Conservation (phyloP, 2,797 vertebrate species). For the Cetoscarus ocellatus region DNA sequence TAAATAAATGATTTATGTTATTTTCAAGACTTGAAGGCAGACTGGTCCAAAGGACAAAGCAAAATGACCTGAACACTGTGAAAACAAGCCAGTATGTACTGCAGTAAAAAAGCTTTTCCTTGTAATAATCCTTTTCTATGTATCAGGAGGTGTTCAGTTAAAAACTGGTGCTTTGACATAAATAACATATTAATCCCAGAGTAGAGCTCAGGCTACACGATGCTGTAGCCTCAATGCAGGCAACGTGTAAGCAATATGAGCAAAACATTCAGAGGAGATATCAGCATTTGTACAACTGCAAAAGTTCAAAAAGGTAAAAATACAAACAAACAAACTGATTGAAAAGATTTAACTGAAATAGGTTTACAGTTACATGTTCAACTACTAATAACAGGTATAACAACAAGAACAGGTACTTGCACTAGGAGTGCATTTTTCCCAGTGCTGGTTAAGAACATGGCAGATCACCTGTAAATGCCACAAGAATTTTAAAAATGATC, state of each 20-base stretch:
- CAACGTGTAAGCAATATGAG: slow-evolving; percentile 87
- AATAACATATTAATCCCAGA: slow-evolving; percentile 92
- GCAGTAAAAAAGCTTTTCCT: slow-evolving; percentile 80
- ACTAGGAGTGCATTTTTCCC: background rate
- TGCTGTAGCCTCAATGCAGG: slow-evolving; percentile 92
- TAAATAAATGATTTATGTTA: slow-evolving; percentile 94
- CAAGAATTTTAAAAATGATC: slow-evolving; percentile 3
- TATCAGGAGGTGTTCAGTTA: slow-evolving; percentile 50
- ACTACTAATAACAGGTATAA: slow-evolving; percentile 55
- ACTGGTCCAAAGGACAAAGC: slow-evolving; percentile 68
- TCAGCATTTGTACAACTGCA: slow-evolving; percentile 61
- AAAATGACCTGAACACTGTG: slow-evolving; percentile 59
- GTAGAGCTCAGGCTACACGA: slow-evolving; percentile 86
- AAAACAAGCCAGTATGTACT: slow-evolving; percentile 89
- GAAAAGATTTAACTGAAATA: slow-evolving; percentile 10
- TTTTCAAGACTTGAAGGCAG: slow-evolving; percentile 89
- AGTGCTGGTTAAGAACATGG: slow-evolving; percentile 41
- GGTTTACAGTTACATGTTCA: slow-evolving; percentile 41
- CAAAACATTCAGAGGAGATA: slow-evolving; percentile 84
- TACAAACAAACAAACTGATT: slow-evolving; percentile 23
- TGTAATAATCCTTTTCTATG: slow-evolving; percentile 84
- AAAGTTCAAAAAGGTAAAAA: slow-evolving; percentile 57
- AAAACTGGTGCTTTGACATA: slow-evolving; percentile 90
- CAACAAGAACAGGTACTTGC: slow-evolving; percentile 45
- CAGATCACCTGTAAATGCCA: slow-evolving; percentile 46